Conservation (phyloP, 2,888 invertebrate genomes). For the Proisotoma minuta region DNA sequence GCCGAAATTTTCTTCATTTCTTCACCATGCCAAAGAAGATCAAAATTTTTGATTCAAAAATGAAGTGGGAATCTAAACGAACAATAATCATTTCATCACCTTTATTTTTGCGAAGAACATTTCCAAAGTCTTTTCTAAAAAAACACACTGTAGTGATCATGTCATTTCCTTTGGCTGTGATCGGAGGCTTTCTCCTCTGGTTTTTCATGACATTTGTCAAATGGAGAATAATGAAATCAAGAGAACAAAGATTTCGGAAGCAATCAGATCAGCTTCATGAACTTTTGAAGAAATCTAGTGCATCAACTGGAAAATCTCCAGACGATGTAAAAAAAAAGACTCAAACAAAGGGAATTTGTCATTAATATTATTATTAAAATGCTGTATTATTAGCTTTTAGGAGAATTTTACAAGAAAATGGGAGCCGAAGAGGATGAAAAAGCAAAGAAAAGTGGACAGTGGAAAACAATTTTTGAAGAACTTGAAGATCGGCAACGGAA, state of each 20-base stretch:
- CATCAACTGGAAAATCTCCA: neutral
- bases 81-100: too few species aligned
- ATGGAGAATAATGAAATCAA: neutral
- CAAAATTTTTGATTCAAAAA: too few species aligned
- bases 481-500: neutral
- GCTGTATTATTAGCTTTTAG: neutral
- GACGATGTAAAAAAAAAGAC: neutral
- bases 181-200: neutral
- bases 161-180: neutral
- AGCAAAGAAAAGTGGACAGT: neutral
- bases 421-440: neutral
- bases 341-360: neutral
- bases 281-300: neutral
- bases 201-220: neutral
- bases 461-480: slow-evolving; percentile 1
- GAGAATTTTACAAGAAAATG: neutral
- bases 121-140: too few species aligned
- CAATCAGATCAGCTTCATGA: neutral
- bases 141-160: too few species aligned
- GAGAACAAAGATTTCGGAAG: neutral
- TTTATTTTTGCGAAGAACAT: too few species aligned
- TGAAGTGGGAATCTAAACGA: too few species aligned
- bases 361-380: neutral
- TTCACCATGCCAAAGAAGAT: too few species aligned
- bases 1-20: too few species aligned